Evolutionary conservation across 2,888 invertebrate species (phyloP).

Genomic region (Synergus gifuensis): DNA sequence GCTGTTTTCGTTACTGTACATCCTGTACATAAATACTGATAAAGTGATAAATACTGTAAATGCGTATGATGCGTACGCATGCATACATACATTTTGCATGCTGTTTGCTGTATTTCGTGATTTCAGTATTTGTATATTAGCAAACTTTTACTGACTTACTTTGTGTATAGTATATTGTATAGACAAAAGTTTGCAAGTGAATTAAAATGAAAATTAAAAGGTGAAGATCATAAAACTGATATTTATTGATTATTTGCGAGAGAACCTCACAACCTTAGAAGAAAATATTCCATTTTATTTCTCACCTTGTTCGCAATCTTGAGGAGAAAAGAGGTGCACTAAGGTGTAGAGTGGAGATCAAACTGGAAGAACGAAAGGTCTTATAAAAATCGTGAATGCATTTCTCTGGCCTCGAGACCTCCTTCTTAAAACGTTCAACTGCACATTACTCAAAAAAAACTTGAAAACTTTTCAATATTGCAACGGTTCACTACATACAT

Average conservation of each 20-base stretch:
- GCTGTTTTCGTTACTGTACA: no score
- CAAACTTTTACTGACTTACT: no score
- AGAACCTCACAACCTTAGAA: background rate
- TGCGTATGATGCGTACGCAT: no score
- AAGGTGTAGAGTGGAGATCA: background rate
- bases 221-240: background rate
- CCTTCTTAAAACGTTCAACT: background rate
- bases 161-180: background rate
- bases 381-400: background rate
- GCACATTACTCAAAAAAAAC: background rate
- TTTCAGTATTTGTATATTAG: no score
- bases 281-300: background rate
- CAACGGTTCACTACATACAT: background rate
- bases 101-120: no score
- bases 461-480: background rate
- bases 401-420: constrained; percentile 18
- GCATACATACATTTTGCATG: no score
- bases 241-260: background rate
- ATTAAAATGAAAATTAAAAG: constrained; percentile 27
- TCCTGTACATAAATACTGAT: no score
- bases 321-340: background rate
- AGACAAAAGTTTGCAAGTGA: constrained; percentile 7
- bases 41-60: no score
- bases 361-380: constrained; percentile 10
- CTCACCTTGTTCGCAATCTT: background rate